These are phyloP conservation scores for Tetrao urogallus DNA, from an alignment of 2,113 vertebrate species.

Conservation along the genomic window DNA sequence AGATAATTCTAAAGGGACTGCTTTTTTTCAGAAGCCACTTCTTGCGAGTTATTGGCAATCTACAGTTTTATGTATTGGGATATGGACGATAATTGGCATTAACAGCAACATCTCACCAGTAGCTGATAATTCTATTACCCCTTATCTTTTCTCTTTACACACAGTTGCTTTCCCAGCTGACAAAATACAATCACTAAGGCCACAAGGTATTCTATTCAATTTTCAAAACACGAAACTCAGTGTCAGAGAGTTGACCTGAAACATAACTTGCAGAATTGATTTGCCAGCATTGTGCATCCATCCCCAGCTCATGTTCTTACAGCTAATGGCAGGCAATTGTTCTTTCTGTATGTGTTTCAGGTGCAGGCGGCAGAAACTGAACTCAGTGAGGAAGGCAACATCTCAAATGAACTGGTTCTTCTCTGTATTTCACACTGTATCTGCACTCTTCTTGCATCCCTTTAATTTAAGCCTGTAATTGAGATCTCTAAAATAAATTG, in stretches of 20 bases:
- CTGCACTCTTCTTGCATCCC: neutral
- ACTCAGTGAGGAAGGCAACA: neutral
- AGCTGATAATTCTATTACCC: neutral
- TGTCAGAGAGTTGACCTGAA: neutral
- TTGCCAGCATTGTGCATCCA: neutral
- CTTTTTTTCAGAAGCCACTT: neutral
- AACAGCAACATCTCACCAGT: neutral
- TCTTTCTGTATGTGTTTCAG: neutral
- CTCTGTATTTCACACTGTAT: neutral
- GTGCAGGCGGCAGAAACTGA: neutral
- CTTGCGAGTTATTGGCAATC: neutral
- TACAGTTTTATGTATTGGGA: neutral
- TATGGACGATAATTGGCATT: neutral
- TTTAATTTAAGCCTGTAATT: constrained; percentile 33
- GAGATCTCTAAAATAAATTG: neutral
- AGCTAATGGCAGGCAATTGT: neutral
- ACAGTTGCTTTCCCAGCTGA: neutral
- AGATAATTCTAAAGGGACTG: neutral
- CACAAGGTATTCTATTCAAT: neutral
- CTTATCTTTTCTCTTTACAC: neutral
- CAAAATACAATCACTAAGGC: neutral
- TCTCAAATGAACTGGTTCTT: neutral
- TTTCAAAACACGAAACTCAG: neutral
- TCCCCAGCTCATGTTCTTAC: neutral
- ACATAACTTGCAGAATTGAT: neutral